phyloP scores from a whole-genome alignment of 2,797 vertebrate species.

The Pipistrellus pipistrellus region DNA sequence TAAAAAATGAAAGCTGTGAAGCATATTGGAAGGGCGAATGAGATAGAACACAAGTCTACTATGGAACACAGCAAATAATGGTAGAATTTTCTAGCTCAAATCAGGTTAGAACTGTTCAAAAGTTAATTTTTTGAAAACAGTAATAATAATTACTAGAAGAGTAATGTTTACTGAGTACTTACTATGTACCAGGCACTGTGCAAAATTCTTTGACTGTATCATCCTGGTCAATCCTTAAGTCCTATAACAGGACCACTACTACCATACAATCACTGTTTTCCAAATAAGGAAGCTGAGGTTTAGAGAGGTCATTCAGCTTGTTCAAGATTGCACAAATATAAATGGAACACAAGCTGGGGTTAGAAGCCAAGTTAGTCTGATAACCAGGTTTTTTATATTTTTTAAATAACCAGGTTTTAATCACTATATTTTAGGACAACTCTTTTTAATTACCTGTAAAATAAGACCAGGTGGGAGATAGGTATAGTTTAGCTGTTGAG shows the following conservation, averaged over 20 bases:
- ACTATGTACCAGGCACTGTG: background rate
- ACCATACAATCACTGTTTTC: background rate
- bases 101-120: conserved; percentile 36
- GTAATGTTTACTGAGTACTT: conserved; percentile 52
- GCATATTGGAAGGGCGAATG: background rate
- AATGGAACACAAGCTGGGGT: background rate
- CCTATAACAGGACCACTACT: background rate
- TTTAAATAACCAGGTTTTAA: conserved; percentile 55
- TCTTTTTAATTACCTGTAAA: conserved; percentile 65
- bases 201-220: conserved; percentile 42
- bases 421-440: background rate
- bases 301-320: conserved; percentile 28
- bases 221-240: conserved; percentile 33
- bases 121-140: conserved; percentile 53
- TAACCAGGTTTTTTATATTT: background rate
- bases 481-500: background rate
- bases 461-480: background rate
- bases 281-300: conserved; percentile 32
- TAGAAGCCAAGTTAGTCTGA: conserved; percentile 26
- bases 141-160: conserved; percentile 21
- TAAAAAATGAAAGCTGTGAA: conserved; percentile 43
- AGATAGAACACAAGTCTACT: background rate
- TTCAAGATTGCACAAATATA: conserved; percentile 29
- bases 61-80: conserved; percentile 44
- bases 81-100: conserved; percentile 50